phyloP scores from a whole-genome alignment of 2,888 invertebrate species.

The Cepaea hortensis region DNA sequence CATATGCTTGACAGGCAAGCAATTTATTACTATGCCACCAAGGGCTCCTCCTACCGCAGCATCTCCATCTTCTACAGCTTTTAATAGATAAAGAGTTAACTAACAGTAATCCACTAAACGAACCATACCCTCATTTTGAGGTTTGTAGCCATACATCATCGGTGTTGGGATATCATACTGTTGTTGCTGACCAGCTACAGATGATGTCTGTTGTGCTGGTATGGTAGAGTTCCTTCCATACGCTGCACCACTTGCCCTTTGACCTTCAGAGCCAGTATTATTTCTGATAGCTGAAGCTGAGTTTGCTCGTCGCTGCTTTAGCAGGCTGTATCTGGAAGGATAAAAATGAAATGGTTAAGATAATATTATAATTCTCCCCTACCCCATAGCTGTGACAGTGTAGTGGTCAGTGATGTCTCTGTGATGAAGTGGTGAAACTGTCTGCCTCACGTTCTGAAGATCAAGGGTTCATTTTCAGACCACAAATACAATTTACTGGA shows the following conservation, averaged over 20 bases:
- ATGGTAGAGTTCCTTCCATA: constrained; percentile 3
- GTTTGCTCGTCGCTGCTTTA: constrained; percentile 36
- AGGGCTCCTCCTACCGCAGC: too few species aligned
- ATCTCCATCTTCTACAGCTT: background rate
- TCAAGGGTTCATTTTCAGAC: too few species aligned
- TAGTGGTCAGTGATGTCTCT: background rate
- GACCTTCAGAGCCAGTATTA: background rate
- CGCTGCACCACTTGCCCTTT: constrained; percentile 27
- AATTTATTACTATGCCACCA: too few species aligned
- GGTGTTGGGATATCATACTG: constrained; percentile 29
- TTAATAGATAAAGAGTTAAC: background rate
- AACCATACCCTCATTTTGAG: constrained; percentile 36
- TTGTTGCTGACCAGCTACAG: constrained; percentile 3
- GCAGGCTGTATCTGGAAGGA: constrained; percentile 30
- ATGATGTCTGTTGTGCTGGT: constrained; percentile 18
- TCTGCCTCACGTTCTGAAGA: too few species aligned
- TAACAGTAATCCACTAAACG: background rate
- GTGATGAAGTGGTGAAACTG: background rate
- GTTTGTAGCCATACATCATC: constrained; percentile 40
- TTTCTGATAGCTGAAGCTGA: constrained; percentile 37
- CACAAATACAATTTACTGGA: too few species aligned
- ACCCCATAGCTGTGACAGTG: background rate
- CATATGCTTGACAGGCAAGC: too few species aligned
- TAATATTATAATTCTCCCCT: too few species aligned
- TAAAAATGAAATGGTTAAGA: too few species aligned